Conservation (phyloP, 1,140 invertebrate species). For the Pseudomyrmex dendroicus region DNA sequence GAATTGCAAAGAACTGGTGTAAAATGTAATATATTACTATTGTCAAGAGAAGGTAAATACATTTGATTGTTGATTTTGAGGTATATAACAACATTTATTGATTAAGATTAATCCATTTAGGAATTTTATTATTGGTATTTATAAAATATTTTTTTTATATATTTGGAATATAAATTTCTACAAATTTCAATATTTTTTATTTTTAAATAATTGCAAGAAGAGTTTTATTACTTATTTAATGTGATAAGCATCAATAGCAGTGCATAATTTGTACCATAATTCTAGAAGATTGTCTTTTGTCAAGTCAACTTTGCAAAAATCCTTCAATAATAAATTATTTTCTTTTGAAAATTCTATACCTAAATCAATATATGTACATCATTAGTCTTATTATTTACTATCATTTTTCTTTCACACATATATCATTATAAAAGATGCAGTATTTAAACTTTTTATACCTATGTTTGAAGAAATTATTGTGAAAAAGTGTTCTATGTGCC, state of each 20-base stretch:
- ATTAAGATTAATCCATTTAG: neutral
- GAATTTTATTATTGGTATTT: neutral
- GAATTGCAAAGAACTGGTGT: too few species aligned
- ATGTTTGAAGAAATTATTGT: conserved; percentile 40
- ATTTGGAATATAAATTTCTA: neutral
- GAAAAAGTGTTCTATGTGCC: conserved; percentile 62
- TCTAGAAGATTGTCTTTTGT: conserved; percentile 9
- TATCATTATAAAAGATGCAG: neutral
- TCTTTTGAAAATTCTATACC: conserved; percentile 48
- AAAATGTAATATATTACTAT: too few species aligned
- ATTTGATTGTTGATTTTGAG: too few species aligned
- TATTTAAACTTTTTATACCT: conserved; percentile 45
- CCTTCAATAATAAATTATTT: conserved; percentile 47
- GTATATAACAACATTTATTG: neutral
- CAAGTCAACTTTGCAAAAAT: conserved; percentile 33
- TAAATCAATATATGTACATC: conserved; percentile 19
- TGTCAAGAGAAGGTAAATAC: too few species aligned
- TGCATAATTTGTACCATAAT: conserved; percentile 49
- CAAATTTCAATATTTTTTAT: neutral
- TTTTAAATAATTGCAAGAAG: neutral
- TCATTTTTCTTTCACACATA: neutral
- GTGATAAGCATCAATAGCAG: conserved; percentile 37
- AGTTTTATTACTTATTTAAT: neutral
- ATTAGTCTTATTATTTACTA: neutral
- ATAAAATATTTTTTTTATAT: neutral